Base-by-base conservation (phyloP, 2,888 invertebrate genomes). In the Platycnemis pennipes region DNA sequence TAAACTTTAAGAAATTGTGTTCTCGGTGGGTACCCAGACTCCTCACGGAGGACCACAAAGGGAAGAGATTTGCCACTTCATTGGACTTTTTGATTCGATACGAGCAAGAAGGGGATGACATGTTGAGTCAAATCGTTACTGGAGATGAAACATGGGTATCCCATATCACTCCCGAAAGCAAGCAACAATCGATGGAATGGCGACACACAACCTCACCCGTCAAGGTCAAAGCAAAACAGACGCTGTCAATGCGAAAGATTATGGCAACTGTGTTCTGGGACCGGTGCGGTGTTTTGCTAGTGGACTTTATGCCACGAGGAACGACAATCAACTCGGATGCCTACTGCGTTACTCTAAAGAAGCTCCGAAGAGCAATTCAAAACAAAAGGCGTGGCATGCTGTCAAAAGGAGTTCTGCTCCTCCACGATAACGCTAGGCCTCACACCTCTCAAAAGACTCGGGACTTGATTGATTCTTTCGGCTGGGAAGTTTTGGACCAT, bases 331-430 rank as follows among this genome's bases (percentile, higher is more conserved):
- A 94, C 53, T 11, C 45, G n/a, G 94, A 94, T 5, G 37, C 31
- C 94, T 95, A 95, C 77, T 94, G 94, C 46, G 94, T 94, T 94
- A 94, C 94, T 26, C 45, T 95, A 49, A 46, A 46, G 87, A 95
- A 94, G 19, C 37, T 95, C 22, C 16, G 94, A 77, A 37, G 94
- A 22, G 94, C 94, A 31, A 94, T 95, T 16, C 95, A 95, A 87
- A 95, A 94, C 94, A 88, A 56, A 19, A 7, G 56, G 19, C 56
- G 56, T 22, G 56, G 56, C 19, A 56, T 56, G 7, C 56, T 56
- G 56, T 19, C 56, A 56, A 13, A 7, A 13, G 56, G 7, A 56
- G 56, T 56, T 56, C 26, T 63, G 63, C 26, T 63, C 16, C 63
- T 63, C 16, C 26, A 63, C 19, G 63, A 63, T 16, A n/a, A 63